Evolutionary conservation across 1,140 invertebrate genomes (phyloP).

Genomic region (Idris sp.): DNA sequence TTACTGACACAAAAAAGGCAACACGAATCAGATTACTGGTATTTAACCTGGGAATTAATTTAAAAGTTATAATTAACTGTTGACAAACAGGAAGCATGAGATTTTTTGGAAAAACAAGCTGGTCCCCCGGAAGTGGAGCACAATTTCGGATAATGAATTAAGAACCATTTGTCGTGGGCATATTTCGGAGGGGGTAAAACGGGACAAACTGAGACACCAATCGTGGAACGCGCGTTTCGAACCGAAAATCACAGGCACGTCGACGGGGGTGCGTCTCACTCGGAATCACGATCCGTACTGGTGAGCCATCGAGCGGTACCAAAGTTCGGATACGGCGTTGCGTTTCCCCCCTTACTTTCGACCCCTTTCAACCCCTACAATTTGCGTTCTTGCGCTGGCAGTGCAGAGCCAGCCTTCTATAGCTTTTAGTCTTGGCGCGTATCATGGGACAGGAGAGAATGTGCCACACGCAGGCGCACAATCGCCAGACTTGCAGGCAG

Average conservation of each 20-base stretch:
- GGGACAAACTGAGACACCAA: no score
- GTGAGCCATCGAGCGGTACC: constrained; percentile 76
- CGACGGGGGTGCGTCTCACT: constrained; percentile 71
- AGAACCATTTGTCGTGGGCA: constrained; percentile 19
- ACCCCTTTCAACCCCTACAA: constrained; percentile 54
- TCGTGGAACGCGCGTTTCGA: constrained; percentile 35
- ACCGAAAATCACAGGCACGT: constrained; percentile 20
- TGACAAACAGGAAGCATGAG: no score
- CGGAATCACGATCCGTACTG: constrained; percentile 77
- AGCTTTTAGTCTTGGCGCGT: constrained; percentile 57
- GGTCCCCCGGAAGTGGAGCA: no score
- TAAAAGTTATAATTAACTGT: no score
- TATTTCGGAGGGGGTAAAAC: constrained; percentile 20
- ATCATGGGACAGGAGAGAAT: constrained; percentile 36
- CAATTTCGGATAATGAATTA: no score
- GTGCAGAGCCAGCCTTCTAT: constrained; percentile 49
- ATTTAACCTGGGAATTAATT: no score
- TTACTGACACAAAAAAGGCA: no score
- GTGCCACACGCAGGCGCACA: constrained; percentile 34
- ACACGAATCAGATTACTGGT: no score
- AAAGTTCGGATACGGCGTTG: constrained; percentile 68
- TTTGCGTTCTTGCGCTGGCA: constrained; percentile 49
- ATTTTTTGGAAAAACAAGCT: no score
- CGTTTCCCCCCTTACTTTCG: constrained; percentile 49
- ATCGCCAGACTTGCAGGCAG: no score